Conservation (phyloP, 2,113 vertebrate species). For the Oncorhynchus mykiss region DNA sequence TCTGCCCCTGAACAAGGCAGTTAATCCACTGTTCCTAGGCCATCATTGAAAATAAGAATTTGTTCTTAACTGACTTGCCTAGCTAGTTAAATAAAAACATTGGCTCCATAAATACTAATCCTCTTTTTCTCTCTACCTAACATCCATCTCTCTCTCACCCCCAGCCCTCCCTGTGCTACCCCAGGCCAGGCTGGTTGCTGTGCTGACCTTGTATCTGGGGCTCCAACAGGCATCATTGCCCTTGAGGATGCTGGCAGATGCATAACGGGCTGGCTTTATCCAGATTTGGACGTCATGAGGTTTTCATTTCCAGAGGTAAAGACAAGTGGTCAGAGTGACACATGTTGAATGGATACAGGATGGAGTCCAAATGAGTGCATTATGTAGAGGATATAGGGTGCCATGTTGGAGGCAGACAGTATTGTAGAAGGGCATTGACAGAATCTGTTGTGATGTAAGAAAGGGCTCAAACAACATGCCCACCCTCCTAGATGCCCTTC, state of each 20-base stretch:
- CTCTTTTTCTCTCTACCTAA: background rate
- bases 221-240: background rate
- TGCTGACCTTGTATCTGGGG: slow-evolving; percentile 9
- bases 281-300: background rate
- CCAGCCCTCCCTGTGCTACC: slow-evolving; percentile 15
- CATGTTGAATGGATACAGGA: background rate
- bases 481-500: too few relatives aligned
- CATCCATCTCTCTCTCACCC: background rate
- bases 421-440: too few relatives aligned
- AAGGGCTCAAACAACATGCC: too few relatives aligned
- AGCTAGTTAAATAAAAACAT: slow-evolving; percentile 11
- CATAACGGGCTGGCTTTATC: background rate
- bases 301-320: background rate
- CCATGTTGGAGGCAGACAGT: too few relatives aligned
- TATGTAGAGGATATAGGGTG: too few relatives aligned
- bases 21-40: too few relatives aligned
- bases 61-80: too few relatives aligned
- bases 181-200: slow-evolving; percentile 39
- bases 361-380: background rate
- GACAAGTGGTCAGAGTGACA: background rate
- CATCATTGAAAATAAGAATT: too few relatives aligned
- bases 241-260: background rate
- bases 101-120: slow-evolving; percentile 65
- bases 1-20: too few relatives aligned
- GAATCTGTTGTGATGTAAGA: too few relatives aligned